Evolutionary conservation across 92 coral and sea anemone genomes (phyloP), one percentile per base, ranked within the genome.

Genomic region (Umimayanthus kanabou): DNA sequence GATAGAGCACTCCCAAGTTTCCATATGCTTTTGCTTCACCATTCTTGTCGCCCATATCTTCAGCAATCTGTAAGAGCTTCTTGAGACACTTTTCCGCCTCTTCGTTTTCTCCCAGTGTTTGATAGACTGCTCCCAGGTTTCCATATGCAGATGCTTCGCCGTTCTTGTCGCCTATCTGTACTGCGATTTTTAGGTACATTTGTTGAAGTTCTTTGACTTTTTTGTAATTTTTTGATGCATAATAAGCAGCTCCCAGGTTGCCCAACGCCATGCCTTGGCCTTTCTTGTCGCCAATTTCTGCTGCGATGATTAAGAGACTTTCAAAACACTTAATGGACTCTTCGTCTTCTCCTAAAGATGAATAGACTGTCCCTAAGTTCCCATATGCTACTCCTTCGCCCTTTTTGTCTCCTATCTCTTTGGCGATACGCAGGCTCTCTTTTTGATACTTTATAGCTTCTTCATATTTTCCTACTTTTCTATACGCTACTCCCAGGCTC

Each of bases 1-100:
- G 57, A 74, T 81, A 88, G 3, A 49, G 37, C 33, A 15, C 40
- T 28, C 88, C 81, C 45, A 85, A 73, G 65, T 73, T 85, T 70
- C 86, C 79, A 73, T 26, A 73, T 39, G 80, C 80, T 6, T 8
- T 70, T 39, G 58, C 40, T 45, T 81, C 76, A 25, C 43, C 55
- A 10, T 50, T 53, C 26, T 39, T 77, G 39, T 89, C 82, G 6
- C 76, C 82, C 9, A 65, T 40, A 1, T 73, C 30, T 74, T 47
- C 33, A 55, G 69, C 82, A 43, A 82, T 50, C 50, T 47, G 50
- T 8, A 47, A 47, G 6, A 47, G 50, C 10, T 47, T 47, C 1
- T 47, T 47, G 11, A 7, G 50, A 47, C 11, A 47, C 50, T 47
- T 47, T 47, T 47, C 50, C 11, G 50, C 50, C 50, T 47, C 50